Evolutionary conservation across 2,113 vertebrate genomes (phyloP).

Genomic region (Tyrannus savana): DNA sequence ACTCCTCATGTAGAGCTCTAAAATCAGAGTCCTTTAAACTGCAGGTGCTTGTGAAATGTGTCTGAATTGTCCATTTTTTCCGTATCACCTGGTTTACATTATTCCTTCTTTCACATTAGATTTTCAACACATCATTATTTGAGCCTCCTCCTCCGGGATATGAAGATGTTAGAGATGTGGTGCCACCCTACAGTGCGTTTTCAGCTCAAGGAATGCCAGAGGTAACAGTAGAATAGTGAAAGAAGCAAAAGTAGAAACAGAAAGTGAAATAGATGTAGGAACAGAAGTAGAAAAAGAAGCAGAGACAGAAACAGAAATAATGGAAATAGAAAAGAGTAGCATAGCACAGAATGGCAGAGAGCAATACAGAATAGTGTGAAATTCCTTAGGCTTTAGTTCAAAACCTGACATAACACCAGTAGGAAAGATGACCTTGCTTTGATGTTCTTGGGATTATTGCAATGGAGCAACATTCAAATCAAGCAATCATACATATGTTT

Average conservation of each 20-base stretch:
- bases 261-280: background rate
- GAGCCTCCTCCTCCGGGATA: constrained; percentile 89
- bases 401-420: background rate
- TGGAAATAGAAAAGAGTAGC: background rate
- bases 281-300: background rate
- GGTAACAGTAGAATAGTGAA: constrained; percentile 72
- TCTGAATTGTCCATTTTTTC: background rate
- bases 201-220: constrained; percentile 87
- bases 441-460: background rate
- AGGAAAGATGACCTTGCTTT: background rate
- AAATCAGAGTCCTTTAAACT: background rate
- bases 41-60: background rate
- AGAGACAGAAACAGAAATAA: background rate
- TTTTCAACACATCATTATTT: constrained; percentile 86
- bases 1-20: background rate
- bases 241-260: background rate
- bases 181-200: constrained; percentile 92
- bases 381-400: background rate
- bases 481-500: background rate
- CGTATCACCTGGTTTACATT: background rate
- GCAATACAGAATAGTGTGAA: background rate
- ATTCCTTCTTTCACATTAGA: constrained; percentile 60
- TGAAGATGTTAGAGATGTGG: constrained; percentile 79
- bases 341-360: background rate
- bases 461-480: background rate